Percentiles rank a stretch among this genome's conserved stretches.
phyloP scores from a whole-genome alignment of 1,140 invertebrate genomes.

The Phortica variegata region DNA sequence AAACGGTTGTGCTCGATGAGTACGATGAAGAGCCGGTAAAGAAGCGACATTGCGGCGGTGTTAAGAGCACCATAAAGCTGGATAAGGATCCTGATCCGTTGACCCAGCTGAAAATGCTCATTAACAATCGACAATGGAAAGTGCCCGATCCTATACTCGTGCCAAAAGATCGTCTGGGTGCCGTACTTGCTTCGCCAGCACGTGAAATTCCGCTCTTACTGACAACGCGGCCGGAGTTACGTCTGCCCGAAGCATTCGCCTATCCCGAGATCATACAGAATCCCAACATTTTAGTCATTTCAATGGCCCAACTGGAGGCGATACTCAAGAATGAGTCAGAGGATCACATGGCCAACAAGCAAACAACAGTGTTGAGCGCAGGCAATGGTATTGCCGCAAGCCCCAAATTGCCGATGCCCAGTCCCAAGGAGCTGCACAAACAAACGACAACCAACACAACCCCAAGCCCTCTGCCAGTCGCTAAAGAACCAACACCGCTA shows the following conservation, averaged over 20 bases:
- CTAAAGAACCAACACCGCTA: not conserved
- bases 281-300: slow-evolving; percentile 76
- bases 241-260: slow-evolving; percentile 70
- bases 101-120: slow-evolving; percentile 71
- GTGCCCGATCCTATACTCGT: slow-evolving; percentile 79
- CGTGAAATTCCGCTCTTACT: slow-evolving; percentile 75
- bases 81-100: slow-evolving; percentile 65
- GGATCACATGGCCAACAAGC: slow-evolving; percentile 20
- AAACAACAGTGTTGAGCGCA: slow-evolving; percentile 26
- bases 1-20: slow-evolving; percentile 47
- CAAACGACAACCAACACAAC: slow-evolving; percentile 23
- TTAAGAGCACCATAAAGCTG: slow-evolving; percentile 36
- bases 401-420: not conserved
- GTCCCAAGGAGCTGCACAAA: slow-evolving; percentile 1
- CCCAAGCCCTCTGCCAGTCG: slow-evolving; percentile 10
- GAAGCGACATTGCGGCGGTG: slow-evolving; percentile 56
- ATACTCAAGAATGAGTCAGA: slow-evolving; percentile 64
- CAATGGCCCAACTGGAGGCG: slow-evolving; percentile 72
- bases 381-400: slow-evolving; percentile 3
- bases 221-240: slow-evolving; percentile 67
- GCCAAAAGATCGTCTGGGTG: slow-evolving; percentile 71
- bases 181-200: slow-evolving; percentile 70
- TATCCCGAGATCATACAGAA: slow-evolving; percentile 72
- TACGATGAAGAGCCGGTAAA: slow-evolving; percentile 58
- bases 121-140: slow-evolving; percentile 67